Evolutionary conservation across 2,113 vertebrate genomes (phyloP), one percentile per base, ranked within the genome.

Genomic region (Entelurus aequoreus): DNA sequence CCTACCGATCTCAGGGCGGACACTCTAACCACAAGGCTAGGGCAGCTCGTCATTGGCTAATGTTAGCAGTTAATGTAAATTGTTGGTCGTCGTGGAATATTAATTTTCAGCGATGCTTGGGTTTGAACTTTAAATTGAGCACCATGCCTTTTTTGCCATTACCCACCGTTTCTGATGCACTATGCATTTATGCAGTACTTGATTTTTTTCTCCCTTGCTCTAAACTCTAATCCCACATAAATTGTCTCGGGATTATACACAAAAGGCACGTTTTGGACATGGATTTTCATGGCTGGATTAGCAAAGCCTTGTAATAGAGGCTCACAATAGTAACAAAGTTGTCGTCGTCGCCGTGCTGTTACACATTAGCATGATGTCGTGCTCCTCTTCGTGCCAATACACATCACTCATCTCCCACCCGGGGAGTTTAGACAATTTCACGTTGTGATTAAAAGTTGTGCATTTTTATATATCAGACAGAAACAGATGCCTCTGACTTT

Each of bases 231-330:
- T 88, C 85, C 84, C 75, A 74, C 73, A 62, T 72, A 86, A 88
- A 84, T 77, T 86, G 84, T 80, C 78, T 82, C 72, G 57, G 86
- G 88, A 88, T 89, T 89, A 88, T 76, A 79, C 79, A 86, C 82
- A 89, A 89, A 88, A 86, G 82, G 80, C 71, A 53, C 65, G 79
- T 87, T 88, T 88, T 77, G 80, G 83, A 81, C 80, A 81, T 75
- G 85, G 86, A 87, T 88, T 90, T 88, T 77, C 83, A 86, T 83
- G 85, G 74, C 76, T 84, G 85, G 85, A 88, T 90, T 88, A 89
- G 82, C 63, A 78, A 75, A 70, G 76, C 83, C 80, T 78, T 86
- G 85, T 88, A 90, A 88, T 86, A 78, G 86, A 88, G 81, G 85
- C 75, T 66, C 28, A 67, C 60, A 71, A 72, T 86, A 76, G 76